A percentile compares a stretch with the other conserved stretches of the same genome.
Evolutionary conservation across 2,113 vertebrate genomes (phyloP).

Genomic region (Passer montanus): DNA sequence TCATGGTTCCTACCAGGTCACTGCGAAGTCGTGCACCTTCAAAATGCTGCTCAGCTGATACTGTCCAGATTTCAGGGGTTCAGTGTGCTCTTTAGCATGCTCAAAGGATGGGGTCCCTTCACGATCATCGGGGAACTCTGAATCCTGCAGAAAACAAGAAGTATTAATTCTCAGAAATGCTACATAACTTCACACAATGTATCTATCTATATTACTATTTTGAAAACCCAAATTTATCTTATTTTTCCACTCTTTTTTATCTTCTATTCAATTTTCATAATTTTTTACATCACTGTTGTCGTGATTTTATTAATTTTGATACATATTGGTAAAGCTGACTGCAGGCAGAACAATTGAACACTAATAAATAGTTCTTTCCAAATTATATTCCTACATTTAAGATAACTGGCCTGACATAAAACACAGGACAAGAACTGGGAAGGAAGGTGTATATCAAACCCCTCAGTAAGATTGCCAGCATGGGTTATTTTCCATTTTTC

Average conservation of each 20-base stretch:
- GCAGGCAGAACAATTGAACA: neutral
- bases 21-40: conserved; percentile 76
- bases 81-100: conserved; percentile 25
- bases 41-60: conserved; percentile 68
- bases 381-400: neutral
- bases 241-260: neutral
- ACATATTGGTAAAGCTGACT: neutral
- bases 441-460: neutral
- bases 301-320: neutral
- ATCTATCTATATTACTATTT: neutral
- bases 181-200: neutral
- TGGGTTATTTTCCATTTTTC: neutral
- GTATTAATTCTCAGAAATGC: neutral
- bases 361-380: neutral
- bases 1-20: conserved; percentile 73
- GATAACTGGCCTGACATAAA: neutral
- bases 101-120: conserved; percentile 36
- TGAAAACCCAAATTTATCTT: neutral
- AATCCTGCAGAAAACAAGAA: conserved; percentile 60
- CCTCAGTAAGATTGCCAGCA: neutral
- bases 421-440: neutral
- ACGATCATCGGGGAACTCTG: conserved; percentile 70
- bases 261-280: neutral
- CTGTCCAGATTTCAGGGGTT: conserved; percentile 34
- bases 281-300: neutral